phyloP scores from a whole-genome alignment of 2,888 invertebrate species.

The Vesta saturnalis region DNA sequence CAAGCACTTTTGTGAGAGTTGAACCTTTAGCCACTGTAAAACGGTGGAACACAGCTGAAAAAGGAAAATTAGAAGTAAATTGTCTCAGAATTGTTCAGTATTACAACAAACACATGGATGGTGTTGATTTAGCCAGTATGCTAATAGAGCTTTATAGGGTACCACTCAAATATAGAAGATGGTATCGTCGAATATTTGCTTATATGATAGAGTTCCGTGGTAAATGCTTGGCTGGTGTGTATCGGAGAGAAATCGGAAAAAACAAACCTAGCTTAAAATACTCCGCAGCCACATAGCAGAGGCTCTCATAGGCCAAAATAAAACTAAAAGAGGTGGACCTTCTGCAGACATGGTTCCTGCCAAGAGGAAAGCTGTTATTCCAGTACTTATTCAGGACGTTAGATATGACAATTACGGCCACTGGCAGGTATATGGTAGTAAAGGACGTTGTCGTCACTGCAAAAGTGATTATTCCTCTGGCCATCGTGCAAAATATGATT shows the following conservation, averaged over 20 bases:
- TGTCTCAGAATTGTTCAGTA: not conserved
- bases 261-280: not conserved
- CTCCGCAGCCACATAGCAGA: not conserved
- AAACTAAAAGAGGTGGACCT: not conserved
- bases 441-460: slow-evolving; percentile 6
- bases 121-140: not conserved
- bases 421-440: not conserved
- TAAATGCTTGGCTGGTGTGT: not conserved
- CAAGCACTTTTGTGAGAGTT: not conserved
- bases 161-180: not conserved
- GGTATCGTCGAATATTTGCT: not conserved
- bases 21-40: not conserved
- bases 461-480: not conserved
- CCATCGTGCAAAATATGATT: slow-evolving; percentile 3
- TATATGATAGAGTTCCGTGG: not conserved
- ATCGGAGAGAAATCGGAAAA: not conserved
- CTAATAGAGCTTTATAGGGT: too few relatives aligned
- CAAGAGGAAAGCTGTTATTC: not conserved
- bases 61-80: not conserved
- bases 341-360: not conserved
- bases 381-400: not conserved
- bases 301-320: too few relatives aligned
- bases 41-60: not conserved
- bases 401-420: not conserved
- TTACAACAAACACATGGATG: not conserved